Evolutionary conservation across 2,797 vertebrate species (phyloP).

Genomic region (Fratercula arctica): DNA sequence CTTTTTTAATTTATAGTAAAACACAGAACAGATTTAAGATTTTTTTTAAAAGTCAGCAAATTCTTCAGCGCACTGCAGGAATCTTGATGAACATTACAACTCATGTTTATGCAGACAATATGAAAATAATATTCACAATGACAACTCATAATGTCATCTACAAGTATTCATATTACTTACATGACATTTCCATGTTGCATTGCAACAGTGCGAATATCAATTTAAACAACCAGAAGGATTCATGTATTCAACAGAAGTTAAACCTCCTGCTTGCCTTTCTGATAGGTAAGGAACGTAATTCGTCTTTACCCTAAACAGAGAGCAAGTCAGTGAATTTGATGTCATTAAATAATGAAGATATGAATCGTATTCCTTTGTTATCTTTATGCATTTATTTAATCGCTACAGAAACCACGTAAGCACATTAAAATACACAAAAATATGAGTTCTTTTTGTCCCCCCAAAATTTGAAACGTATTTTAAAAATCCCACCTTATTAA

Average conservation of each 20-base stretch:
- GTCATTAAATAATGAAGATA: background rate
- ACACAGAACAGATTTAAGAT: background rate
- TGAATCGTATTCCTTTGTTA: background rate
- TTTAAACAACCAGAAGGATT: background rate
- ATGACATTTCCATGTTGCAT: background rate
- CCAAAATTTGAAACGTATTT: background rate
- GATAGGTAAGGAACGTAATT: background rate
- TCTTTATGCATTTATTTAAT: background rate
- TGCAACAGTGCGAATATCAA: background rate
- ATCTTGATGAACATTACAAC: background rate
- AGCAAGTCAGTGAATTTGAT: background rate
- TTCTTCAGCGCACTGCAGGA: background rate
- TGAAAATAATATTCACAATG: background rate
- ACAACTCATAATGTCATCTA: background rate
- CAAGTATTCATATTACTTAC: background rate
- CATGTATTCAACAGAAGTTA: background rate
- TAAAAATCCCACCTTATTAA: accelerated
- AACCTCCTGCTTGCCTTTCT: background rate
- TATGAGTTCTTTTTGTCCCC: background rate
- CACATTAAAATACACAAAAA: background rate
- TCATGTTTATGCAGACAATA: background rate
- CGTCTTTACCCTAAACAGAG: background rate
- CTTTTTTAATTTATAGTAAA: background rate
- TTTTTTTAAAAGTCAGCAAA: background rate
- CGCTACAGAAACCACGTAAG: background rate